A percentile compares a stretch with the other conserved stretches of the same genome.
phyloP scores from a whole-genome alignment of 2,113 vertebrate species.

The Athene cunicularia region DNA sequence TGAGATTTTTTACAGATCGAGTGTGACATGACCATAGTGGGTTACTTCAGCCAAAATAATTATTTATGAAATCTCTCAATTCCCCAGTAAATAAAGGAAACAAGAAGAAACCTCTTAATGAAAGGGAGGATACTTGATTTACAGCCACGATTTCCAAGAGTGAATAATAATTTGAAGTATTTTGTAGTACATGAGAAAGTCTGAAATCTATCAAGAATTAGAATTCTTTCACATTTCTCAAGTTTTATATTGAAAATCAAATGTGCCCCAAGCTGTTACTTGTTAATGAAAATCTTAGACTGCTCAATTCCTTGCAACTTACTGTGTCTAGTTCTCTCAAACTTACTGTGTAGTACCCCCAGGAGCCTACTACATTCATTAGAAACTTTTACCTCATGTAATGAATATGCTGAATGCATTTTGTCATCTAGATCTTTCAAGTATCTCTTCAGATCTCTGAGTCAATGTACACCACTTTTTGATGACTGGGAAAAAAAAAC shows the following conservation, averaged over 20 bases:
- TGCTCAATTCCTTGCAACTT: background rate
- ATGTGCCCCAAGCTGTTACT: background rate
- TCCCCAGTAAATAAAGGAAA: background rate
- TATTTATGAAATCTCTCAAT: background rate
- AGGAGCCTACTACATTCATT: background rate
- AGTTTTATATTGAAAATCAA: background rate
- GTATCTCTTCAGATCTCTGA: background rate
- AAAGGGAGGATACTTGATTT: background rate
- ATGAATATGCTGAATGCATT: background rate
- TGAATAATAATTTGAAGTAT: background rate
- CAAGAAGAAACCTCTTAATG: background rate
- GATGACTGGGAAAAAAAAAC: background rate
- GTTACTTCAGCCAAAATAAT: background rate
- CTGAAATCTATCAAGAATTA: background rate
- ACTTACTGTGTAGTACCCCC: accelerated
- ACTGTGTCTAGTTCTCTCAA: background rate
- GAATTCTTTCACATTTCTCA: background rate
- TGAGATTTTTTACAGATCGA: background rate
- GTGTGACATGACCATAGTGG: background rate
- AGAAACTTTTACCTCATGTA: background rate
- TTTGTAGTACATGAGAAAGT: background rate
- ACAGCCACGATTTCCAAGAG: background rate
- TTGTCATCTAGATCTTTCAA: background rate
- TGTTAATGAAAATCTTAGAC: background rate
- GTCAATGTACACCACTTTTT: background rate